These are phyloP conservation scores for Drosophila hamatofila DNA, from an alignment of 2,888 invertebrate genomes.

Conservation along the genomic window DNA sequence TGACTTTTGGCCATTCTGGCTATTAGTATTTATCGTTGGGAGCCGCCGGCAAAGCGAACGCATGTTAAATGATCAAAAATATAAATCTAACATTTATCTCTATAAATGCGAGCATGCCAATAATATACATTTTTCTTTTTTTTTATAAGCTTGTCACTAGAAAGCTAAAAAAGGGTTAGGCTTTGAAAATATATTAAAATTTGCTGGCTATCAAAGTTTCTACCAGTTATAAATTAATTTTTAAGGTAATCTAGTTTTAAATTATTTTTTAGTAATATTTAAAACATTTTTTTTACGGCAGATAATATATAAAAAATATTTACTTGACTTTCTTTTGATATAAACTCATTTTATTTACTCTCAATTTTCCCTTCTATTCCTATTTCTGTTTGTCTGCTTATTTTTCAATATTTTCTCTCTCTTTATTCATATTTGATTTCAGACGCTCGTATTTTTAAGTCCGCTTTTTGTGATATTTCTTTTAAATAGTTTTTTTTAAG, in stretches of 20 bases:
- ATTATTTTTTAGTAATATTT: background rate
- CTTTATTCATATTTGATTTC: too few species aligned
- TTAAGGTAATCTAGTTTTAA: background rate
- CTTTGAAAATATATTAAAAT: background rate
- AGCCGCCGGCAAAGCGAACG: slow-evolving; percentile 19
- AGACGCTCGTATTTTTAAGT: too few species aligned
- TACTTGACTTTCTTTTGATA: too few species aligned
- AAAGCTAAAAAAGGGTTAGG: background rate
- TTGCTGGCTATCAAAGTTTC: background rate
- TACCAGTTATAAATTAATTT: background rate
- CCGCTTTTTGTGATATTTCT: too few species aligned
- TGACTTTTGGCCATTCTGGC: slow-evolving; percentile 55
- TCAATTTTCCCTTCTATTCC: too few species aligned
- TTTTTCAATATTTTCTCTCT: too few species aligned
- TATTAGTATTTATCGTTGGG: slow-evolving; percentile 67
- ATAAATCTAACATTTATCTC: slow-evolving; percentile 40
- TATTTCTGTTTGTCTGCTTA: too few species aligned
- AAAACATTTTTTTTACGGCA: too few species aligned
- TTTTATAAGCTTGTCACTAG: background rate
- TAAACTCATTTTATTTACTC: too few species aligned
- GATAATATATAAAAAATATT: too few species aligned
- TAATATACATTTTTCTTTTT: background rate
- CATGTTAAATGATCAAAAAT: slow-evolving; percentile 44
- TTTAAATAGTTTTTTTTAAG: too few species aligned
- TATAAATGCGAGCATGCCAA: slow-evolving; percentile 11